Evolutionary conservation across 2,888 invertebrate species (phyloP).

Genomic region (Agonum fuliginosum): DNA sequence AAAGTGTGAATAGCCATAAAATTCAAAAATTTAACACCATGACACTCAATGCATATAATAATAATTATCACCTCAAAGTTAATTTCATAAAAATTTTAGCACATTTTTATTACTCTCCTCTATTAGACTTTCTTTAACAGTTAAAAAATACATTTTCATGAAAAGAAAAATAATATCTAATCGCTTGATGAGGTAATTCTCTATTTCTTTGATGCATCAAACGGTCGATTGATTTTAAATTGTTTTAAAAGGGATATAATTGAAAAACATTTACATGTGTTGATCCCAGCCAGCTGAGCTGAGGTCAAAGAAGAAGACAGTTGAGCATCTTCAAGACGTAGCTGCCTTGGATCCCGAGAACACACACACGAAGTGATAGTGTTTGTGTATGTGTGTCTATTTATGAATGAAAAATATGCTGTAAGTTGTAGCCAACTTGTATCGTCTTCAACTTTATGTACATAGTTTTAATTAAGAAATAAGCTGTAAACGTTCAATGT

Average conservation of each 20-base stretch:
- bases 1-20: conserved; percentile 27
- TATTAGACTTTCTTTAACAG: background rate
- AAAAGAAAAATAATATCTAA: conserved; percentile 7
- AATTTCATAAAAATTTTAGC: conserved; percentile 25
- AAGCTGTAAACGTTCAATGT: no score
- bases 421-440: no score
- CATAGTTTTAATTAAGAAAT: no score
- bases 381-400: background rate
- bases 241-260: conserved; percentile 18
- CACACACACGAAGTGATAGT: conserved; percentile 9
- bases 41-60: background rate
- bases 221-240: conserved; percentile 29
- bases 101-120: conserved; percentile 7
- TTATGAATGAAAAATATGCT: conserved; percentile 21
- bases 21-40: conserved; percentile 14
- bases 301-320: conserved; percentile 35
- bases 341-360: conserved; percentile 31
- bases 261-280: conserved; percentile 47
- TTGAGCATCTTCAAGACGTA: conserved; percentile 16
- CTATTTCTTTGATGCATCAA: conserved; percentile 3
- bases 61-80: conserved; percentile 22
- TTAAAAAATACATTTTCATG: conserved; percentile 21
- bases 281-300: conserved; percentile 2
- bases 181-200: background rate
- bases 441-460: no score